phyloP scores from a whole-genome alignment of 2,113 vertebrate species.

The Poeciliopsis prolifica region DNA sequence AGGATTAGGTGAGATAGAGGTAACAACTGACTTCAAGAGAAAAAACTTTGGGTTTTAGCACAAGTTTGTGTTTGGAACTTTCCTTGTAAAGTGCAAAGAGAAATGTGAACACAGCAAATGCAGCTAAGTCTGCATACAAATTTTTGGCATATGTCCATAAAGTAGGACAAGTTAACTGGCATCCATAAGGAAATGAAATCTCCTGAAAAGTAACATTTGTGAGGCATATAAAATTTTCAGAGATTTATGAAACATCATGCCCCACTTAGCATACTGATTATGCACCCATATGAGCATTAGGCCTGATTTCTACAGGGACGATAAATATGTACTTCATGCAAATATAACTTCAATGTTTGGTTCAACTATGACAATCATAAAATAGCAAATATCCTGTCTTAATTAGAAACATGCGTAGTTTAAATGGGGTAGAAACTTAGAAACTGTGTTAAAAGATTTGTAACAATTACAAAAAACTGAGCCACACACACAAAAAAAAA shows the following conservation, averaged over 20 bases:
- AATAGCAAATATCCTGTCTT: background rate
- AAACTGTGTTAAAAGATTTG: too few species aligned
- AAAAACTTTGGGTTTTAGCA: conserved; percentile 63
- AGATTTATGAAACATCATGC: background rate
- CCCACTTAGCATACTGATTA: too few species aligned
- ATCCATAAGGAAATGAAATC: too few species aligned
- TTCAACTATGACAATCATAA: background rate
- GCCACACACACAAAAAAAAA: too few species aligned
- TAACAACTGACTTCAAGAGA: conserved; percentile 62
- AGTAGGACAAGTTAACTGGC: conserved; percentile 42
- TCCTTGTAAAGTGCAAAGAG: conserved; percentile 34
- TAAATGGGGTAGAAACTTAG: too few species aligned
- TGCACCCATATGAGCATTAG: too few species aligned
- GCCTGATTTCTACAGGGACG: too few species aligned
- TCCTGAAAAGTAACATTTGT: background rate
- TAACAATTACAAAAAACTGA: too few species aligned
- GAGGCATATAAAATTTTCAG: too few species aligned
- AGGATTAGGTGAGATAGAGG: conserved; percentile 60
- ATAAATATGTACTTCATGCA: background rate
- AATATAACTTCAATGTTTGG: background rate
- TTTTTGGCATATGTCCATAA: conserved; percentile 19
- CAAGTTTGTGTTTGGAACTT: conserved; percentile 65
- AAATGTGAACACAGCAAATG: conserved; percentile 27
- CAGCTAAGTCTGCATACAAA: conserved; percentile 16
- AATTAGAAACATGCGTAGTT: too few species aligned